Conservation (phyloP, 2,888 invertebrate species). For the Xanthorhoe designata region DNA sequence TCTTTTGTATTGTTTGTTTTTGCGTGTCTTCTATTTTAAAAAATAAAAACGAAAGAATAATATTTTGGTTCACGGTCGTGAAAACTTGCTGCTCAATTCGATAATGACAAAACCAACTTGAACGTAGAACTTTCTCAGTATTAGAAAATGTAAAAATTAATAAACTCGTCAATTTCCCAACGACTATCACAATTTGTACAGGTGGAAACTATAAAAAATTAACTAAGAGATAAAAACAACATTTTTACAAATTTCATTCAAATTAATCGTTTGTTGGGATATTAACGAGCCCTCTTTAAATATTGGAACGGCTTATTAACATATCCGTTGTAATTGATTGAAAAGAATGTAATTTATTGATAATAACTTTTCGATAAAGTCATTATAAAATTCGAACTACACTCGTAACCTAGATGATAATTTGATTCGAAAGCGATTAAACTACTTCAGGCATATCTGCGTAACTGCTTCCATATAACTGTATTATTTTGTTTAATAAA, state of each 20-base stretch:
- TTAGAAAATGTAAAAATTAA: neutral
- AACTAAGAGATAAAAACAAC: neutral
- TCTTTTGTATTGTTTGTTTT: too few species aligned
- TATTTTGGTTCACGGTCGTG: too few species aligned
- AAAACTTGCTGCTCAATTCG: too few species aligned
- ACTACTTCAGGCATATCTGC: slow-evolving; percentile 9
- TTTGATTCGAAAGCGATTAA: slow-evolving; percentile 24
- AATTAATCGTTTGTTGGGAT: slow-evolving; percentile 3
- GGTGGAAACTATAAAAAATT: neutral
- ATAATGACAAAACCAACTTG: too few species aligned
- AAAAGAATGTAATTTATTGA: slow-evolving; percentile 14
- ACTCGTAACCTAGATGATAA: slow-evolving; percentile 27
- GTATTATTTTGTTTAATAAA: slow-evolving; percentile 18
- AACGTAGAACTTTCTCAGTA: too few species aligned
- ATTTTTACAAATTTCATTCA: slow-evolving; percentile 22
- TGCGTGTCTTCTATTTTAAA: too few species aligned
- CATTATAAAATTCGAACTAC: slow-evolving; percentile 17
- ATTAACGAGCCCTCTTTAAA: slow-evolving; percentile 16
- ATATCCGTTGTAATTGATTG: slow-evolving; percentile 22
- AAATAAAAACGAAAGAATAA: too few species aligned
- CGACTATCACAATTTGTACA: neutral
- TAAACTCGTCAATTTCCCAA: neutral
- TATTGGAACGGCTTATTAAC: slow-evolving; percentile 10
- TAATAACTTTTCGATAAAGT: slow-evolving; percentile 24
- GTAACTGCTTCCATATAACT: slow-evolving; percentile 22